phyloP scores from a whole-genome alignment of 1,140 invertebrate genomes.

The Bombus soroeensis region DNA sequence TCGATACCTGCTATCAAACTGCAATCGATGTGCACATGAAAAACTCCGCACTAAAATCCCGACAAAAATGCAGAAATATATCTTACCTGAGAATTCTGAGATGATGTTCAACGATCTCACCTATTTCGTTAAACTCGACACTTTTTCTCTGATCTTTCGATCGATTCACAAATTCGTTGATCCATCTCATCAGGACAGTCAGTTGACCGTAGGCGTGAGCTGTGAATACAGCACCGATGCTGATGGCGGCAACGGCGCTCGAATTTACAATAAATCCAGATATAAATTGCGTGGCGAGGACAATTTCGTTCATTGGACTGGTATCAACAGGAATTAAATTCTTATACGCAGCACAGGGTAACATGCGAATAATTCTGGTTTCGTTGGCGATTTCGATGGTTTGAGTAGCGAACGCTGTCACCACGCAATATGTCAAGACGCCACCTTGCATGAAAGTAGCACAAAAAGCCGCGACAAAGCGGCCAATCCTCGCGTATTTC shows the following conservation, averaged over 20 bases:
- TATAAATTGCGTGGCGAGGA: slow-evolving; percentile 29
- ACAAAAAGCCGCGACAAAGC: slow-evolving; percentile 43
- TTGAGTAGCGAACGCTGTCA: slow-evolving; percentile 6
- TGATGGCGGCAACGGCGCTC: slow-evolving; percentile 21
- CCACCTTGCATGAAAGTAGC: slow-evolving; percentile 59
- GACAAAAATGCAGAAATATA: neutral
- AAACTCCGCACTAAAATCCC: rapidly evolving
- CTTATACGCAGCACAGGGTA: slow-evolving; percentile 47
- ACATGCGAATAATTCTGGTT: neutral
- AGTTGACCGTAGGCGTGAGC: slow-evolving; percentile 56
- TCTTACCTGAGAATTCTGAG: slow-evolving; percentile 31
- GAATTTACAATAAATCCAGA: slow-evolving; percentile 51
- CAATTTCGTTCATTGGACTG: slow-evolving; percentile 51
- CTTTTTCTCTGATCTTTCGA: neutral
- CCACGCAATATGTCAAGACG: slow-evolving; percentile 32
- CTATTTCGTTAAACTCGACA: slow-evolving; percentile 17
- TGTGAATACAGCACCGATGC: slow-evolving; percentile 50
- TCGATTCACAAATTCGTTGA: slow-evolving; percentile 33
- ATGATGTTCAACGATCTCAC: slow-evolving; percentile 58
- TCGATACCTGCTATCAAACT: slow-evolving; percentile 67
- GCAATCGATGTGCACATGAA: neutral
- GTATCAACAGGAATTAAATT: slow-evolving; percentile 14
- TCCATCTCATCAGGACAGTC: slow-evolving; percentile 36
- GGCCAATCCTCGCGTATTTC: slow-evolving; percentile 40
- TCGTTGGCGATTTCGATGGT: neutral